Base-by-base conservation (phyloP, 1,140 invertebrate species). In the Eriocheir sinensis region DNA sequence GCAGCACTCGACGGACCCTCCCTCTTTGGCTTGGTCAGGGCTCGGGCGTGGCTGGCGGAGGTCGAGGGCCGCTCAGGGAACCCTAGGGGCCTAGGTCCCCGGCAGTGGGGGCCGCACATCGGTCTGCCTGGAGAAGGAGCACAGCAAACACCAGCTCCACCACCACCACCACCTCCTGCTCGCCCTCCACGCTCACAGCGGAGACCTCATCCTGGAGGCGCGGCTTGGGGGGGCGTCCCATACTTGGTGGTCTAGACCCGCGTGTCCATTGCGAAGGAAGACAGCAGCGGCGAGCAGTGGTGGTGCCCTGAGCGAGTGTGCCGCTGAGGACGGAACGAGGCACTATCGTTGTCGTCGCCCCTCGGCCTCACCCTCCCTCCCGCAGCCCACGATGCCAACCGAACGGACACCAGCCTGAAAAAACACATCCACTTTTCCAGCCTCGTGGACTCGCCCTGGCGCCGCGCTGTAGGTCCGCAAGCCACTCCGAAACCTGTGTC, bases 51-150 rank as follows among this genome's bases (percentile, higher is more conserved):
- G 60, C 4, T 72, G 60, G 60, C 60, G 30, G 80, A 38, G 79
- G 91, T 9, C 40, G 60, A 53, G 91, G 91, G 91, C 91, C 91
- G 32, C 81, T 85, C 44, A 40, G 53, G 79, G 81, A 85, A 92
- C 91, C 91, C 91, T 92, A 92, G 81, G 79, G 91, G 91, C 91
- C 80, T 80, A 85, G 32, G 91, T 92, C 91, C 91, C 91, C 91
- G 41, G 79, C 38, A 83, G 81, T 44, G 81, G 91, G 91, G 91
- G 91, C 36, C 91, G 41, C 91, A 92, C 91, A 92, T 92, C 91
- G 91, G 91, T 92, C 91, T 53, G 79, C 91, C 91, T 83, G 44
- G 41, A 92, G 44, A 48, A 40, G 34, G 79, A 41, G 36, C 72
- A 92, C 91, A 15, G 79, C 79, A 85, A 72, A 92, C 38, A 85